phyloP scores from a whole-genome alignment of 2,888 invertebrate genomes.

The Lamproptera curius region DNA sequence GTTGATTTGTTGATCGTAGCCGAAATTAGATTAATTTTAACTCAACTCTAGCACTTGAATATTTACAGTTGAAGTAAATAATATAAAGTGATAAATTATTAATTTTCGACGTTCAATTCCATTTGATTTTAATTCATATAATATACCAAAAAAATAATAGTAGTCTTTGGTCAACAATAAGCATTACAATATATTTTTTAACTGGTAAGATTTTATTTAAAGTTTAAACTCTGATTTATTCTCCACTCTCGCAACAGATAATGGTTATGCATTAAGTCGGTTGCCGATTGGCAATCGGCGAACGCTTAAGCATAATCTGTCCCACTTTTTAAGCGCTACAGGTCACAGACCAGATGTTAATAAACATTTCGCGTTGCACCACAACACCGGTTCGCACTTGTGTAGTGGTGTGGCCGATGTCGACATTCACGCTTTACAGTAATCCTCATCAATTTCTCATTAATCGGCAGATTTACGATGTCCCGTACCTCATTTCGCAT shows the following conservation, averaged over 20 bases:
- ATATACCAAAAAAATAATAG: no score
- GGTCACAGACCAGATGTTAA: constrained; percentile 38
- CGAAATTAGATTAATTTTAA: no score
- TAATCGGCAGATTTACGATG: constrained; percentile 22
- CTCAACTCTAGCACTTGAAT: no score
- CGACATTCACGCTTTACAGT: constrained; percentile 21
- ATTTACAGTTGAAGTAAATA: no score
- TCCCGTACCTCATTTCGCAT: constrained; percentile 14
- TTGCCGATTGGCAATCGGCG: constrained; percentile 3
- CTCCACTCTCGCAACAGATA: not conserved
- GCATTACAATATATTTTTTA: no score
- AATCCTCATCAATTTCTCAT: constrained; percentile 27
- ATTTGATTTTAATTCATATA: no score
- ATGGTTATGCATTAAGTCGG: not conserved
- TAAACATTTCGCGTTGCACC: constrained; percentile 32
- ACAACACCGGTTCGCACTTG: constrained; percentile 33
- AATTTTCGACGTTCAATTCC: no score
- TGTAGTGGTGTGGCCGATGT: constrained; percentile 15
- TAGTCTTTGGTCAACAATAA: no score
- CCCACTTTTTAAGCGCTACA: constrained; percentile 35
- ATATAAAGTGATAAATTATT: no score
- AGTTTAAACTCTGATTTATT: no score
- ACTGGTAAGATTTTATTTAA: no score
- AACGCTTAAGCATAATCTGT: constrained; percentile 24
- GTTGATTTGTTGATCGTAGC: no score